Conservation (phyloP, 2,888 invertebrate genomes). For the Parapristionchus giblindavisi region DNA sequence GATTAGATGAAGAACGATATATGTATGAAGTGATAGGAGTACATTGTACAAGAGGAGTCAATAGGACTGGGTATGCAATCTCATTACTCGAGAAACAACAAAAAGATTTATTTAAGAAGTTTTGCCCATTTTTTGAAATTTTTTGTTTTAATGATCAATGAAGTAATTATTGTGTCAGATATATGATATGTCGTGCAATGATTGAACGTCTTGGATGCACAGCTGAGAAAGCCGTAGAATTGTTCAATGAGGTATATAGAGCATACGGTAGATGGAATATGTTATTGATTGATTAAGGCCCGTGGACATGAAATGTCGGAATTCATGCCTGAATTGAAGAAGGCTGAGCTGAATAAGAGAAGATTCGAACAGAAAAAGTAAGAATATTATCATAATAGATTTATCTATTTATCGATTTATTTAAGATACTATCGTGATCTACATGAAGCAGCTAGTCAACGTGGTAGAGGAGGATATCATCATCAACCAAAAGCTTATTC, state of each 20-base stretch:
- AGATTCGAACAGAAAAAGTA: not conserved
- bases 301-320: constrained; percentile 32
- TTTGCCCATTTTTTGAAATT: not conserved
- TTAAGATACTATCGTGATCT: too few species aligned
- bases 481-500: too few species aligned
- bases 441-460: too few species aligned
- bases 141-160: not conserved
- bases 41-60: constrained; percentile 37
- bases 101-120: not conserved
- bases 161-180: not conserved
- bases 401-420: too few species aligned
- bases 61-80: constrained; percentile 37
- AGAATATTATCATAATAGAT: too few species aligned
- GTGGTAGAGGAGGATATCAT: too few species aligned
- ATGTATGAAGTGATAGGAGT: constrained; percentile 36
- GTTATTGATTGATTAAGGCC: constrained; percentile 2
- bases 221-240: not conserved
- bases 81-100: too few species aligned
- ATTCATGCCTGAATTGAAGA: constrained; percentile 25
- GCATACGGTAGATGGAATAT: not conserved
- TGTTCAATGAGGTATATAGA: constrained; percentile 24
- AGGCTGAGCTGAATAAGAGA: constrained; percentile 17
- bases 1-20: constrained; percentile 3
- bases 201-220: constrained; percentile 30
- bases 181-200: constrained; percentile 36